These are phyloP conservation scores for Sebastes fasciatus DNA, from an alignment of 2,113 vertebrate species.

Conservation along the genomic window DNA sequence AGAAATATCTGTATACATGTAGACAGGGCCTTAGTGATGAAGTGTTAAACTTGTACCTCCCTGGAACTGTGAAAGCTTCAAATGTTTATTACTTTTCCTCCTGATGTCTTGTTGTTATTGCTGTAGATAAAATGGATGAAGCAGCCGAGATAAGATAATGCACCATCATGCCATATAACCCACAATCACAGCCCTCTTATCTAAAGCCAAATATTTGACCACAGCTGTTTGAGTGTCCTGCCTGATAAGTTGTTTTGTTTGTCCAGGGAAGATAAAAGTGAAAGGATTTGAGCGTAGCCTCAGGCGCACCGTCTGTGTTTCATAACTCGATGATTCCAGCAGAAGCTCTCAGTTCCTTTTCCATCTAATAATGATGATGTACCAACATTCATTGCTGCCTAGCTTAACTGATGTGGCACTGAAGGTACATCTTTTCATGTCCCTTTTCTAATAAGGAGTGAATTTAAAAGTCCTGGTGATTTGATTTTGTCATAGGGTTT, in stretches of 20 bases:
- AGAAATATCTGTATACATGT: no score
- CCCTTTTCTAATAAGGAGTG: not conserved
- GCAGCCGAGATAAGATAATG: slow-evolving; percentile 52
- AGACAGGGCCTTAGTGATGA: not conserved
- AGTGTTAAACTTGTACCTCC: not conserved
- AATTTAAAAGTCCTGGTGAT: not conserved
- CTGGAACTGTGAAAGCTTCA: slow-evolving; percentile 8
- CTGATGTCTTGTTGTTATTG: slow-evolving; percentile 16
- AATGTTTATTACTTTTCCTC: not conserved
- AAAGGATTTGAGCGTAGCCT: slow-evolving; percentile 39
- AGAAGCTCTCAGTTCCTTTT: slow-evolving; percentile 27
- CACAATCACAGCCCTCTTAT: slow-evolving; percentile 70
- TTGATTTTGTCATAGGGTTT: not conserved
- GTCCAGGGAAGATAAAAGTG: slow-evolving; percentile 55
- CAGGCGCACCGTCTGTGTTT: not conserved
- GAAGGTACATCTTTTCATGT: no score
- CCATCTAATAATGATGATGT: not conserved
- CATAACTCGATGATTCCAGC: slow-evolving; percentile 14
- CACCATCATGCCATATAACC: slow-evolving; percentile 25
- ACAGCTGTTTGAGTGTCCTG: slow-evolving; percentile 56
- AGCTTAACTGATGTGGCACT: not conserved
- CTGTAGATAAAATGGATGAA: slow-evolving; percentile 18
- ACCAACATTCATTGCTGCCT: not conserved
- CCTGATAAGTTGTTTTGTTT: slow-evolving; percentile 74
- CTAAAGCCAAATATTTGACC: slow-evolving; percentile 78